A percentile compares a stretch with the other conserved stretches of the same genome.
phyloP scores from a whole-genome alignment of 2,113 vertebrate genomes.

The Fulica atra region DNA sequence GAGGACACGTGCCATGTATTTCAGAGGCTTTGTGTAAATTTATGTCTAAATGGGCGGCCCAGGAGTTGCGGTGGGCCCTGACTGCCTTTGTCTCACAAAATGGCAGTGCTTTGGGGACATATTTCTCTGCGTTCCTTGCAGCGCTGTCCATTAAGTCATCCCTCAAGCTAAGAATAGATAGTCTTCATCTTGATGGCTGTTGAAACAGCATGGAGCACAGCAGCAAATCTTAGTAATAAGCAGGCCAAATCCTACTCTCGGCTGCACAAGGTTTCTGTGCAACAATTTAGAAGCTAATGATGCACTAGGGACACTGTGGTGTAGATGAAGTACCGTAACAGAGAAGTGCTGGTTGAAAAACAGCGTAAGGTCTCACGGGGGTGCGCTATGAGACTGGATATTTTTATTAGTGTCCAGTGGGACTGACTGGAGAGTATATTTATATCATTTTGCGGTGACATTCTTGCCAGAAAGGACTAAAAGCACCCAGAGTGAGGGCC shows the following conservation, averaged over 20 bases:
- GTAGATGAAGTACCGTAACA: neutral
- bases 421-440: neutral
- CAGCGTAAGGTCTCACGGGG: neutral
- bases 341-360: constrained; percentile 25
- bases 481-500: neutral
- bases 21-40: neutral
- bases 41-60: neutral
- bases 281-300: constrained; percentile 6
- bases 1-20: neutral
- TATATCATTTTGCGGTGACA: neutral
- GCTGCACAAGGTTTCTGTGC: neutral
- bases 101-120: neutral
- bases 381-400: neutral
- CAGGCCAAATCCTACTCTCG: neutral
- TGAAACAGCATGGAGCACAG: neutral
- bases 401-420: neutral
- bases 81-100: neutral
- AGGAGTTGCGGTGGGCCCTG: neutral
- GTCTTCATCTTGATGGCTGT: constrained; percentile 11
- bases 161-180: constrained; percentile 6
- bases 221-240: neutral
- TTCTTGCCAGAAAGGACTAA: neutral
- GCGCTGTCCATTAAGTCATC: neutral
- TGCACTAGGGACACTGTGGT: constrained; percentile 17
- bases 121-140: neutral